Base-by-base conservation (phyloP, 2,888 invertebrate genomes). In the Callyntrura sp. region DNA sequence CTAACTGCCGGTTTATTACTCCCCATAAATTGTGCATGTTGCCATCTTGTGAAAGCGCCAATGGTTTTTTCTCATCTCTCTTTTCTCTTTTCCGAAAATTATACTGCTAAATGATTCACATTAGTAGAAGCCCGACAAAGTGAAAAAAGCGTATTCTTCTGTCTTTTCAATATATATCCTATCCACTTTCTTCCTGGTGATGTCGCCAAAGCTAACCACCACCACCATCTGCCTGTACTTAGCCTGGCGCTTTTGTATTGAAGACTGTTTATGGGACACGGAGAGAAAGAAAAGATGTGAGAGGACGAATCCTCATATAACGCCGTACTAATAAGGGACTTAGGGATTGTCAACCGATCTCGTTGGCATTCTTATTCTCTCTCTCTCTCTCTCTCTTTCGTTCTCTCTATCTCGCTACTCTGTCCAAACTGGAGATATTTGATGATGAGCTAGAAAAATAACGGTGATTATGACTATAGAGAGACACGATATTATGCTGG, bases 381-480 rank as follows among this genome's bases (percentile, higher is more conserved):
- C 51, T 51, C 51, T n/a, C n/a, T 12, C 68, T 68, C 43, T n/a
- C n/a, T 76, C 4, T 35, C 6, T 4, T 35, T 51, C 9, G 3
- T 2, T 51, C 51, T 51, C 51, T n/a, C n/a, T 12, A 35, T 68
- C 43, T 35, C 20, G 2, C 70, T 68, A 17, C 73, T 11, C 17
- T 86, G 86, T 35, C 6, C 79, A 68, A 79, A 86, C 86, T 86
- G 65, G 25, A 55, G 79, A 79, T 86, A 79, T 86, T 85, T 85
- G 76, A 68, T 79, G 79, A 79, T 65, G 86, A 65, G 79, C 65
- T 65, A 62, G 60, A 28, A 35, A 55, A 78, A n/a, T 25, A 25
- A n/a, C 23, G 43, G 23, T 43, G 51, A 78, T 25, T 28, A 78
- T 28, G 55, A 78, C 11, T 17, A 25, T n/a, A 62, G 23, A 62